Evolutionary conservation across 2,888 invertebrate species (phyloP).

Genomic region (Zygothrica quintamaculata): DNA sequence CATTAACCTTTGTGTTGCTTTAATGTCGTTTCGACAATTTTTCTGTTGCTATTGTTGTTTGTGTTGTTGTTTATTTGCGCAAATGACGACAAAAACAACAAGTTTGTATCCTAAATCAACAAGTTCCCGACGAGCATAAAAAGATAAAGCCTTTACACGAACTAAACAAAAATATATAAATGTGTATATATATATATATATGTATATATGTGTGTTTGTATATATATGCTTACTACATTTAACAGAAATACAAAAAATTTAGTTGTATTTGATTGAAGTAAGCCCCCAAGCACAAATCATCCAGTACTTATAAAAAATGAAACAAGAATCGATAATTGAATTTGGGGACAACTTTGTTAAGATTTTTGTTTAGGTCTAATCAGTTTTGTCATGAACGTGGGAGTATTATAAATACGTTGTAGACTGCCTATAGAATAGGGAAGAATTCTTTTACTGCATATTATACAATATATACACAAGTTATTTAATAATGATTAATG

Average conservation of each 20-base stretch:
- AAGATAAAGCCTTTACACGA: conserved; percentile 75
- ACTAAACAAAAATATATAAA: conserved; percentile 13
- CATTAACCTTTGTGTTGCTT: conserved; percentile 72
- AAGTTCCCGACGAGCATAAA: conserved; percentile 71
- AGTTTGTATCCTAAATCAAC: conserved; percentile 78
- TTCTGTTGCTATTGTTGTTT: conserved; percentile 29
- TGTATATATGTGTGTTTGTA: too few species aligned
- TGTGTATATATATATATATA: too few species aligned
- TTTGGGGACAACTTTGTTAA: conserved; percentile 24
- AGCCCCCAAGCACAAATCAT: conserved; percentile 27
- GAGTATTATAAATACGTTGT: too few species aligned
- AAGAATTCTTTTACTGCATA: too few species aligned
- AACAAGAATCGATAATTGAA: conserved; percentile 50
- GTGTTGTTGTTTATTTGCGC: conserved; percentile 53
- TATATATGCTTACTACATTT: too few species aligned
- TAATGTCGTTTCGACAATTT: conserved; percentile 66
- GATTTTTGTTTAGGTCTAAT: background rate
- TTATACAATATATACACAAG: too few species aligned
- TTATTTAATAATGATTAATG: too few species aligned
- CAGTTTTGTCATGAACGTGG: too few species aligned
- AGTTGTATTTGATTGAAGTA: conserved; percentile 58
- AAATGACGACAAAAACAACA: conserved; percentile 48
- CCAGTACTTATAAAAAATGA: conserved; percentile 29
- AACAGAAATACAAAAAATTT: too few species aligned
- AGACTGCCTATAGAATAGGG: too few species aligned